These are phyloP conservation scores for Epicampocera succincta DNA, from an alignment of 2,888 invertebrate genomes.

Conservation along the genomic window DNA sequence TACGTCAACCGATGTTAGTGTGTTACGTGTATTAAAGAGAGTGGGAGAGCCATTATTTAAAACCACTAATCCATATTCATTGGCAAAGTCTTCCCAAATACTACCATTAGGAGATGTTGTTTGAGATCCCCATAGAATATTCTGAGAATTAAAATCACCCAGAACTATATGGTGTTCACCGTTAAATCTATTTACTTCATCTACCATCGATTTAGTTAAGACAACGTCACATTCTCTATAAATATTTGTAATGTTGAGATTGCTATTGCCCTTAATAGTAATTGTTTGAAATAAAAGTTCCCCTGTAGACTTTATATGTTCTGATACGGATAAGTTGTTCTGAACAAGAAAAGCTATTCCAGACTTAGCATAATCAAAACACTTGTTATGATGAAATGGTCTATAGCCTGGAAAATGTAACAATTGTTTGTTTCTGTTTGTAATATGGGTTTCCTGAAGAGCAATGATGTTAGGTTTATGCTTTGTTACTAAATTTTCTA, in stretches of 20 bases:
- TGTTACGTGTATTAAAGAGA: constrained; percentile 17
- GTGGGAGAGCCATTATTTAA: constrained; percentile 23
- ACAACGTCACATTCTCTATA: background rate
- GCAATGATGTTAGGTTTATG: background rate
- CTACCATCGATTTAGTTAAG: background rate
- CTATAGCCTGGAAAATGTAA: too few relatives aligned
- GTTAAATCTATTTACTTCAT: too few relatives aligned
- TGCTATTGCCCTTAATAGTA: background rate
- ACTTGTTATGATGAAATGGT: too few relatives aligned
- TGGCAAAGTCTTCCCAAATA: constrained; percentile 3
- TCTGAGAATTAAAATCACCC: background rate
- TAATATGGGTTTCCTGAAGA: too few relatives aligned
- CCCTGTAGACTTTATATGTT: background rate
- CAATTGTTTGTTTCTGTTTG: too few relatives aligned
- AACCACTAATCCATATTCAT: background rate
- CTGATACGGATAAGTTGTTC: too few relatives aligned
- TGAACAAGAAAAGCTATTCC: too few relatives aligned
- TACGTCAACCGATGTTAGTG: constrained; percentile 22
- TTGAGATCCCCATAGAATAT: background rate
- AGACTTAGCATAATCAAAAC: too few relatives aligned
- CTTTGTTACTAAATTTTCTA: too few relatives aligned
- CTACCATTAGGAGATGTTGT: background rate
- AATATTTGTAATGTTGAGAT: background rate
- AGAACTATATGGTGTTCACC: background rate
- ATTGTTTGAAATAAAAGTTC: background rate